Evolutionary conservation across 2,113 vertebrate species (phyloP).

Genomic region (Ciconia maguari): DNA sequence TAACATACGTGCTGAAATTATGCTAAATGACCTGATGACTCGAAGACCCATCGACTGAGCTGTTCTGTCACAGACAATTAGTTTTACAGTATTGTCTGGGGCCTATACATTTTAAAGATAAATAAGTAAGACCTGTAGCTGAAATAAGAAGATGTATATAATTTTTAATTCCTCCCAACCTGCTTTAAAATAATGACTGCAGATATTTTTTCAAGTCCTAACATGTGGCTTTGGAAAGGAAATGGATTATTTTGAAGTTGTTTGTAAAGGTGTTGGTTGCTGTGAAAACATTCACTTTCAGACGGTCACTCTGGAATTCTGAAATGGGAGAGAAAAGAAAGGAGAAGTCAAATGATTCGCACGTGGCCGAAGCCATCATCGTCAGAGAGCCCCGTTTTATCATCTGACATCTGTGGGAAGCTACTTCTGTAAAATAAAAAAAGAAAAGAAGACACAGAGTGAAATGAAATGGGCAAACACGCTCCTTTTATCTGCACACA

Average conservation of each 20-base stretch:
- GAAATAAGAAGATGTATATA: background rate
- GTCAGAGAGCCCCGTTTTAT: background rate
- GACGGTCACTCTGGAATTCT: background rate
- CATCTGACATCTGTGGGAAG: background rate
- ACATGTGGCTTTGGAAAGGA: background rate
- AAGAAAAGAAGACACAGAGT: background rate
- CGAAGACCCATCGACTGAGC: background rate
- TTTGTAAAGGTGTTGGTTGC: background rate
- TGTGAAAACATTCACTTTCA: background rate
- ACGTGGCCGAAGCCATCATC: background rate
- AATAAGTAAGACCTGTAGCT: background rate
- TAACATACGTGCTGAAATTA: background rate
- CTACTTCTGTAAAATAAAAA: background rate
- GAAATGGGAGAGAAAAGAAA: background rate
- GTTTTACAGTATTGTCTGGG: background rate
- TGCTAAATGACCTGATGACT: background rate
- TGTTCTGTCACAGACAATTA: background rate
- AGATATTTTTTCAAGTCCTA: background rate
- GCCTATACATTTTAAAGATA: background rate
- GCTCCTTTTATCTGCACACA: fast-evolving
- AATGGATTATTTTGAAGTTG: background rate
- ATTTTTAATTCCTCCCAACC: background rate
- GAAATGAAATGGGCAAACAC: background rate
- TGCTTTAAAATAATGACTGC: background rate
- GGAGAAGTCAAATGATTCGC: background rate